Base-by-base conservation (phyloP, 2,888 invertebrate species). In the Acheta domesticus region DNA sequence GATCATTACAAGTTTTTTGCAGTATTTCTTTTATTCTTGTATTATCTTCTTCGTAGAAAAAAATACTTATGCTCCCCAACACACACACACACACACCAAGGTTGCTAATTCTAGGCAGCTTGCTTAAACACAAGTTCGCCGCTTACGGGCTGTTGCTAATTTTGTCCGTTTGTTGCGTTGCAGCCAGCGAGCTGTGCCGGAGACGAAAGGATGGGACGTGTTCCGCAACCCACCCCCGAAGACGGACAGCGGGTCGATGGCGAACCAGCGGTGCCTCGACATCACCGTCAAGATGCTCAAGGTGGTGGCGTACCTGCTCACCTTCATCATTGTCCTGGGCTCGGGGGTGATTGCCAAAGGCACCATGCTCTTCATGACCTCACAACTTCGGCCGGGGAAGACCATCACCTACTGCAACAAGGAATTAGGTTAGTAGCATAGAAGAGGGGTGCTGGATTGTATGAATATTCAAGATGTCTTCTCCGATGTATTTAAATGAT, bases 291-390 rank as follows among this genome's bases (percentile, higher is more conserved):
- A 92, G 85, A 80, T 90, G 12, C 87, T 93, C 48, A 94, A 94
- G 87, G 84, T 93, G 2, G 83, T 93, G 74, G 91, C 93, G 0
- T 94, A 94, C 84, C 84, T 92, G 5, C 79, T 93, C 23, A 90
- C 93, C 0, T 94, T 95, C 85, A 73, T 86, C 1, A 86, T 91
- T 1, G 92, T 95, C 1, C 86, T 96, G 75, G 89, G 88, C 0
- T 88, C 91, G 0, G 93, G 93, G 8, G 91, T 94, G 0, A 83
- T 93, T 75, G 92, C 94, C n/a, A 95, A 95, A 87, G 90, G 92
- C 76, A 89, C 92, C 36, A 86, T 93, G 49, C 87, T 95, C 2
- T 92, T 95, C 83, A 93, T 94, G 88, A 91, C 92, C 75, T 92
- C 93, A 16, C 93, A 93, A 83, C 86, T 94, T 20, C 89, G 89